These are phyloP conservation scores for Notospermus geniculatus DNA, from an alignment of 1,140 invertebrate species.

Conservation along the genomic window DNA sequence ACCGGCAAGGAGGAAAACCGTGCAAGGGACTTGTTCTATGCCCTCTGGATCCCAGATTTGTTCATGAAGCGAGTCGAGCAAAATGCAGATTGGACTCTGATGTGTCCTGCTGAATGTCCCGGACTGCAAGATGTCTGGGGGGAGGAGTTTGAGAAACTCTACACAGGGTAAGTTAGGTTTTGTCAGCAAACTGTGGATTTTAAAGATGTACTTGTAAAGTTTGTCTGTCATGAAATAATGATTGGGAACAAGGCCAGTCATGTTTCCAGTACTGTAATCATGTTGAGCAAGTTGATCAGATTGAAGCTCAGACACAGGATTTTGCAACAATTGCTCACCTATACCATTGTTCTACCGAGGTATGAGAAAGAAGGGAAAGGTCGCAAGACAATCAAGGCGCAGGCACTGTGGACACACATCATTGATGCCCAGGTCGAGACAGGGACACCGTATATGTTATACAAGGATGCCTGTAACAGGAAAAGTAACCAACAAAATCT, in stretches of 20 bases:
- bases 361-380: conserved; percentile 84
- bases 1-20: conserved; percentile 57
- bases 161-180: conserved; percentile 64
- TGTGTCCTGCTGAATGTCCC: conserved; percentile 94
- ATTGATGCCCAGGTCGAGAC: conserved; percentile 97
- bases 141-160: conserved; percentile 89
- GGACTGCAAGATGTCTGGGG: conserved; percentile 91
- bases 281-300: no score
- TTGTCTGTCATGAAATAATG: no score
- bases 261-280: no score
- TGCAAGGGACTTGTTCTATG: conserved; percentile 96
- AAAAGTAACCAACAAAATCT: conserved; percentile 99
- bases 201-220: no score
- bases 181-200: not conserved
- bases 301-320: no score
- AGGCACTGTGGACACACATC: conserved; percentile 90
- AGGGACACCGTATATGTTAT: conserved; percentile 95
- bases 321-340: no score
- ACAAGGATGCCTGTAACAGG: conserved; percentile 95
- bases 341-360: no score
- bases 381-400: conserved; percentile 77
- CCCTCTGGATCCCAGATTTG: conserved; percentile 96
- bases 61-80: conserved; percentile 95
- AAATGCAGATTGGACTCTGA: conserved; percentile 87
- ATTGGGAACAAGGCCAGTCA: no score